Conservation (phyloP, 2,888 invertebrate genomes). For the Tineola bisselliella region DNA sequence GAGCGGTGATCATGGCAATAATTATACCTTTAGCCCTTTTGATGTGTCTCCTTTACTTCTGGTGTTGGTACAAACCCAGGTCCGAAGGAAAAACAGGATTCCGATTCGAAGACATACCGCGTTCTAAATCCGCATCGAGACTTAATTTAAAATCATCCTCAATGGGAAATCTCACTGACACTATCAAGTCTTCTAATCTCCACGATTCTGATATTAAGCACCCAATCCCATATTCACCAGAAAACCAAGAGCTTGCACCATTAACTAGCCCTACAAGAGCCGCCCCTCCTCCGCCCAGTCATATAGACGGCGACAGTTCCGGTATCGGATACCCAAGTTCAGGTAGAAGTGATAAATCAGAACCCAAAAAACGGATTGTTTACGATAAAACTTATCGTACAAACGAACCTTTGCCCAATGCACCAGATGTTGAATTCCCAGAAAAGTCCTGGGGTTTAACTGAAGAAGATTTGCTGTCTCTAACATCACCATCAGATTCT, state of each 20-base stretch:
- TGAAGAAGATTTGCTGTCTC: slow-evolving; percentile 69
- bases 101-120: slow-evolving; percentile 64
- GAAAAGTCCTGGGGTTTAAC: slow-evolving; percentile 83
- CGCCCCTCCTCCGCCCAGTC: slow-evolving; percentile 35
- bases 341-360: slow-evolving; percentile 61
- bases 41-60: slow-evolving; percentile 71
- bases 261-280: slow-evolving; percentile 33
- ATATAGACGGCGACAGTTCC: slow-evolving; percentile 56
- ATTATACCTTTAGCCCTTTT: slow-evolving; percentile 74
- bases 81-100: slow-evolving; percentile 68
- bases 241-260: slow-evolving; percentile 47
- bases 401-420: slow-evolving; percentile 80
- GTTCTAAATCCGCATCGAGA: slow-evolving; percentile 69
- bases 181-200: slow-evolving; percentile 52
- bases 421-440: slow-evolving; percentile 81
- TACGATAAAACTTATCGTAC: slow-evolving; percentile 88
- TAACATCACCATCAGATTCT: slow-evolving; percentile 67
- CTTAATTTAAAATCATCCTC: slow-evolving; percentile 64
- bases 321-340: slow-evolving; percentile 64
- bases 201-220: slow-evolving; percentile 43
- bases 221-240: slow-evolving; percentile 34
- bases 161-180: slow-evolving; percentile 64
- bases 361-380: slow-evolving; percentile 72
- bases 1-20: slow-evolving; percentile 77
- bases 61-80: slow-evolving; percentile 68